phyloP scores from a whole-genome alignment of 1,140 invertebrate genomes.

The Brachionus plicatilis region DNA sequence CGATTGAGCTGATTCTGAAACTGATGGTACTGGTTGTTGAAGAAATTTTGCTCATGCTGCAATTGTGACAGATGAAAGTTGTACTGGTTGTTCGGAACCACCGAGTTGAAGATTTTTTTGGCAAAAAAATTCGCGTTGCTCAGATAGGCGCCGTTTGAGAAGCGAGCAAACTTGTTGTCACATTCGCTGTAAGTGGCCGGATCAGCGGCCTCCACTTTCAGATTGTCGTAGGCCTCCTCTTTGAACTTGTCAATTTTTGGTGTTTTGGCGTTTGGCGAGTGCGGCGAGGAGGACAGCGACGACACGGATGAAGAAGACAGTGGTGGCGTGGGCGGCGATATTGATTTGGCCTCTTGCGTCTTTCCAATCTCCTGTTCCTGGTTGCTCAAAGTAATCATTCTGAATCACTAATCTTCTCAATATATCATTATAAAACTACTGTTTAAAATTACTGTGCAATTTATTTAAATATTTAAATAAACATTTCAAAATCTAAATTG shows the following conservation, averaged over 20 bases:
- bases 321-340: slow-evolving; percentile 14
- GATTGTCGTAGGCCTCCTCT: neutral
- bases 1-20: neutral
- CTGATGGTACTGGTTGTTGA: slow-evolving; percentile 12
- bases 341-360: neutral
- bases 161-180: neutral
- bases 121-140: neutral
- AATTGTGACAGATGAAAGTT: slow-evolving; percentile 12
- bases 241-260: neutral
- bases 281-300: neutral
- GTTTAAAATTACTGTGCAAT: neutral
- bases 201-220: neutral
- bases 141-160: neutral
- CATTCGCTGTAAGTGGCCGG: neutral
- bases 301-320: neutral
- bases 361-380: neutral
- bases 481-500: neutral
- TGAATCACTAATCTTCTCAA: neutral
- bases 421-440: slow-evolving; percentile 18
- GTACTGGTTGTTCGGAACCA: neutral
- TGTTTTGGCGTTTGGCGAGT: neutral
- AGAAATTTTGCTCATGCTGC: neutral
- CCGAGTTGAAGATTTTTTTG: neutral
- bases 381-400: slow-evolving; percentile 3
- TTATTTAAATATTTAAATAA: neutral